phyloP scores from a whole-genome alignment of 35 echinoderm and acorn worm genomes.

The Lytechinus pictus region DNA sequence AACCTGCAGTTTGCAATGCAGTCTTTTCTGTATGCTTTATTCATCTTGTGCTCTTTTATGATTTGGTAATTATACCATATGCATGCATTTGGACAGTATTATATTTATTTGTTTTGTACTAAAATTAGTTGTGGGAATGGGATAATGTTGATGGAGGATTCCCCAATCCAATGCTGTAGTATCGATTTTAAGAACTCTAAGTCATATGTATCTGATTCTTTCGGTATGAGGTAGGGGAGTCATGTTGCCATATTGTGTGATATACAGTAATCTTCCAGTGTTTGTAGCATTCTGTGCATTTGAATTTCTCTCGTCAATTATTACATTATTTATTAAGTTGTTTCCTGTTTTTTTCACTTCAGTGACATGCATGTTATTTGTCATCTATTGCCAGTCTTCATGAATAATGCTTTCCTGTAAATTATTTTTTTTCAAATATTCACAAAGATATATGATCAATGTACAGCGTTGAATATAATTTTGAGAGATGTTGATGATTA shows the following conservation, averaged over 20 bases:
- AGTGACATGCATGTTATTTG: background rate
- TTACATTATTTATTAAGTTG: background rate
- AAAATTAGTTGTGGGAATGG: no score
- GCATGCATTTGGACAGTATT: no score
- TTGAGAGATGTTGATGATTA: background rate
- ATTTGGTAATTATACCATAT: no score
- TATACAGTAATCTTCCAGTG: background rate
- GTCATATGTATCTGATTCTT: background rate
- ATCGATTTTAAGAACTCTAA: background rate
- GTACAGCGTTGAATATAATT: background rate
- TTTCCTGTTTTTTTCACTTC: background rate
- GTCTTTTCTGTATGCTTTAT: no score
- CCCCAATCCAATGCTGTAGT: background rate
- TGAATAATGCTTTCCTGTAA: slow-evolving; percentile 5
- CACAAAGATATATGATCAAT: slow-evolving; percentile 3
- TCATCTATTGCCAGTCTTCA: background rate
- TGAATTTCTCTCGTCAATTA: background rate
- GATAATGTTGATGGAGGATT: no score
- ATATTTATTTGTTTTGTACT: no score
- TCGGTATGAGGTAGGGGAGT: no score
- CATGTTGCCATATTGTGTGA: background rate
- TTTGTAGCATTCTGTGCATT: background rate
- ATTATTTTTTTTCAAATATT: background rate
- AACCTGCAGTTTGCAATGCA: no score
- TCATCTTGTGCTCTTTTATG: no score